phyloP scores from a whole-genome alignment of 2,113 vertebrate species.

The Cinclus mexicanus region DNA sequence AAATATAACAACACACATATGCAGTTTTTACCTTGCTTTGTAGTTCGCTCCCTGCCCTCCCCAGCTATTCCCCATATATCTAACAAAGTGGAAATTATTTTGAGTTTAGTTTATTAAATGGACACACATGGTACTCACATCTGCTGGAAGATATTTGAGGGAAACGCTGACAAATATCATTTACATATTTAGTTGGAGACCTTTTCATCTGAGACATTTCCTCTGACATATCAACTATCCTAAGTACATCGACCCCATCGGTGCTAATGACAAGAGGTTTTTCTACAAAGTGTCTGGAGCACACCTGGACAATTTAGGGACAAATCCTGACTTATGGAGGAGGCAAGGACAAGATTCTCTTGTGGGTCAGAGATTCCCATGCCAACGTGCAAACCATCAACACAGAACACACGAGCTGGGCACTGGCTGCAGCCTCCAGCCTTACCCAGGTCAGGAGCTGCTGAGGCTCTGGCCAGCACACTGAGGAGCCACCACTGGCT shows the following conservation, averaged over 20 bases:
- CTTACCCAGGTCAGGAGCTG: not conserved
- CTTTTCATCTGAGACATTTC: conserved; percentile 28
- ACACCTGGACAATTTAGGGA: not conserved
- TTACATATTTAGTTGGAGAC: conserved; percentile 24
- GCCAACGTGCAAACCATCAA: not conserved
- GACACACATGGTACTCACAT: conserved; percentile 47
- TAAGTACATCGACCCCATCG: not conserved
- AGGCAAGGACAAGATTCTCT: not conserved
- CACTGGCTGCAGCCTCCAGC: not conserved
- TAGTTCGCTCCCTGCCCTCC: not conserved
- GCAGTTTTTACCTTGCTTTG: conserved; percentile 67
- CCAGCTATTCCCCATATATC: conserved; percentile 28
- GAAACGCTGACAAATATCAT: conserved; percentile 24
- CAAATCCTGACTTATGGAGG: not conserved
- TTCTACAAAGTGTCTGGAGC: not conserved
- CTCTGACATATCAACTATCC: not conserved
- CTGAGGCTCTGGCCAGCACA: not conserved
- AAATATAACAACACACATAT: conserved; percentile 59
- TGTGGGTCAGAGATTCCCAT: not conserved
- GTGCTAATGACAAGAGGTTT: not conserved
- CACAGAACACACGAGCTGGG: not conserved
- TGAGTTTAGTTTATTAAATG: conserved; percentile 48
- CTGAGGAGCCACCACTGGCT: fast-evolving
- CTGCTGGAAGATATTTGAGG: conserved; percentile 44
- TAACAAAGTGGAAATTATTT: conserved; percentile 54